phyloP scores from a whole-genome alignment of 2,797 vertebrate genomes.

The Aeoliscus strigatus region DNA sequence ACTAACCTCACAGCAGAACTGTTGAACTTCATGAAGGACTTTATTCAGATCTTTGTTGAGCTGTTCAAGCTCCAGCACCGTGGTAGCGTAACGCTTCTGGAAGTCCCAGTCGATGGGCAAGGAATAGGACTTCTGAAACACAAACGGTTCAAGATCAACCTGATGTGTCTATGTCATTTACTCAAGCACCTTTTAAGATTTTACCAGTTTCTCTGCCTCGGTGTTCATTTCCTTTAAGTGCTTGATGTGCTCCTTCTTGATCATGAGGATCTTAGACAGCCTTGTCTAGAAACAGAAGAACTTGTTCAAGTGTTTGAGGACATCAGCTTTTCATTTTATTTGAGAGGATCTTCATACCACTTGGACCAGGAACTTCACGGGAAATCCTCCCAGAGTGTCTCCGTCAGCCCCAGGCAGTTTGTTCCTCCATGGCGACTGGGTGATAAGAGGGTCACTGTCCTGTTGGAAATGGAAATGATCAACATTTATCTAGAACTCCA shows the following conservation, averaged over 20 bases:
- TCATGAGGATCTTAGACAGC: constrained; percentile 98
- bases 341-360: constrained; percentile 80
- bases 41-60: constrained; percentile 98
- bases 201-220: constrained; percentile 96
- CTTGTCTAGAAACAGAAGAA: constrained; percentile 77
- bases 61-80: constrained; percentile 93
- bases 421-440: constrained; percentile 91
- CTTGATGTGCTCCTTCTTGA: constrained; percentile 98
- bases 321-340: constrained; percentile 1
- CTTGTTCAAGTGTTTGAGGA: background rate
- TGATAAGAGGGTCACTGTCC: constrained; percentile 91
- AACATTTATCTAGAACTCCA: background rate
- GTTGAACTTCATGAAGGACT: constrained; percentile 94
- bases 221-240: constrained; percentile 98
- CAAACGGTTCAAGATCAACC: constrained; percentile 3
- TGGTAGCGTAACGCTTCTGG: constrained; percentile 93
- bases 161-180: background rate
- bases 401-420: constrained; percentile 87
- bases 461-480: constrained; percentile 44
- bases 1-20: constrained; percentile 92
- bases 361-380: constrained; percentile 97
- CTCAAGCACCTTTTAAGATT: constrained; percentile 5
- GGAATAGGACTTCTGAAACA: constrained; percentile 91
- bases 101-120: constrained; percentile 90
- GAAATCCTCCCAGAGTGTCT: constrained; percentile 95